Evolutionary conservation across 2,888 invertebrate genomes (phyloP).

Genomic region (Melinaea menophilus): DNA sequence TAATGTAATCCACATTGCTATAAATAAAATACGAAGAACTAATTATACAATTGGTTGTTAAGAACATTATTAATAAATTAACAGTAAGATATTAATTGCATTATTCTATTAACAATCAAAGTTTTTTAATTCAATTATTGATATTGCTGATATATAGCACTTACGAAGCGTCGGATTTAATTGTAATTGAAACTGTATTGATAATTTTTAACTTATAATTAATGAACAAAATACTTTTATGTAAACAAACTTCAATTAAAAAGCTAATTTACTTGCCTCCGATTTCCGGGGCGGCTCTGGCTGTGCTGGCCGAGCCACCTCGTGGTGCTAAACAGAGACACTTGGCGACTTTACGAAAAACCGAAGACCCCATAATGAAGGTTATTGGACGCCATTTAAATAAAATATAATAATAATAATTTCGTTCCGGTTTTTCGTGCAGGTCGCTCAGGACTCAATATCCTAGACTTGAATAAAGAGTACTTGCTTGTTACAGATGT

Average conservation of each 20-base stretch:
- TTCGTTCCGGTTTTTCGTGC: slow-evolving; percentile 40
- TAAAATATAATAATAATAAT: too few relatives aligned
- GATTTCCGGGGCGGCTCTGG: too few relatives aligned
- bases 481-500: slow-evolving; percentile 75
- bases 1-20: slow-evolving; percentile 4
- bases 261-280: neutral
- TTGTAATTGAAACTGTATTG: too few relatives aligned
- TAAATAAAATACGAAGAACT: neutral
- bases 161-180: too few relatives aligned
- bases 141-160: too few relatives aligned
- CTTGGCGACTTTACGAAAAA: slow-evolving; percentile 29
- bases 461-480: slow-evolving; percentile 54
- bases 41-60: neutral
- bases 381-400: neutral
- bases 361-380: slow-evolving; percentile 19
- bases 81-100: too few relatives aligned
- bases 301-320: too few relatives aligned
- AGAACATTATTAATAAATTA: neutral
- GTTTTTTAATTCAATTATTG: too few relatives aligned
- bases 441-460: slow-evolving; percentile 72
- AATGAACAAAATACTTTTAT: neutral
- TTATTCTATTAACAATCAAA: neutral
- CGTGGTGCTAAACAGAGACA: too few relatives aligned
- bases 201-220: too few relatives aligned
- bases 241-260: slow-evolving; percentile 1